Evolutionary conservation across 2,888 invertebrate genomes (phyloP), one percentile per base, ranked within the genome.

Genomic region (Blastobasis lacticolella): DNA sequence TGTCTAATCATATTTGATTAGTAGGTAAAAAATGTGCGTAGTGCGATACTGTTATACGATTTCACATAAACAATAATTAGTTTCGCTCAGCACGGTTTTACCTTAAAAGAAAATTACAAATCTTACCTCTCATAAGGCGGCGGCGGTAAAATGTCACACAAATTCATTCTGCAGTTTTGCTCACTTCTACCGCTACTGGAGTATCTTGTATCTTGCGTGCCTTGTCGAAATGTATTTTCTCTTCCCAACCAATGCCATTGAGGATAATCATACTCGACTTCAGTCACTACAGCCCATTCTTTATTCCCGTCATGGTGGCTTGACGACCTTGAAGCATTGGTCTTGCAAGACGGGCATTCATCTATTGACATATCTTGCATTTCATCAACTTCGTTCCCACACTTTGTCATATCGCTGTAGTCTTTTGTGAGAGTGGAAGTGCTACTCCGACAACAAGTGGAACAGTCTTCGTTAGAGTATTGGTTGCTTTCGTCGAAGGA

Each of bases 341-440:
- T 88, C 63, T 83, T 84, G 56, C 88, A 88, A 7, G 88, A 87
- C 0, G 86, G 87, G 52, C 87, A 88, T 51, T 88, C 88, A 58
- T 88, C 88, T 54, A 85, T 68, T 4, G 85, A 84, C 69, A 84
- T 77, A 36, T 86, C 84, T 64, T 82, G 86, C 54, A 73, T 63
- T 45, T 82, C 85, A 50, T 82, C 81, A 5, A 65, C 77, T 6
- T 80, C 83, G 50, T 84, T 82, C n/a, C 81, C 83, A 68, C 87
- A 88, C 71, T 88, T 88, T 0, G 87, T 88, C 86, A 87, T 86
- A 59, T 88, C 87, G 57, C 87, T 88, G 52, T 85, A 88, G 55
- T 88, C 87, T 71, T 88, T 88, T 41, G 87, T 87, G 48, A 87
- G 66, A 5, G 87, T 88, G 0, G 87, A 88, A 57, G 75, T 87